Evolutionary conservation across 2,797 vertebrate species (phyloP), one percentile per base, ranked within the genome.

Genomic region (Brotula barbata): DNA sequence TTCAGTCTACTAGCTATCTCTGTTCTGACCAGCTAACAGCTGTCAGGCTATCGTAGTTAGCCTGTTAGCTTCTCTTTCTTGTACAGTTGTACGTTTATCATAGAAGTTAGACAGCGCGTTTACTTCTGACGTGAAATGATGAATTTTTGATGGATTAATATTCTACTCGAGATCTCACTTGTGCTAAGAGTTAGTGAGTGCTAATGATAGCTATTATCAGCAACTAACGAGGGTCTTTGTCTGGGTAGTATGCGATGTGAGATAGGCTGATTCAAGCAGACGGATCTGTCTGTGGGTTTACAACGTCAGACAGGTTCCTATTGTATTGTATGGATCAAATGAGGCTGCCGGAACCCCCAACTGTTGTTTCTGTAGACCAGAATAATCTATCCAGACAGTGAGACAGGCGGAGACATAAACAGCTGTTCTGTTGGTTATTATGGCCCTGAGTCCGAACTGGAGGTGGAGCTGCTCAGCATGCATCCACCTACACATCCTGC

Each of bases 391-490:
- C 31, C 31, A 33, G 31, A 11, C 31, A 33, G 31, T 6, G 31
- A 33, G 31, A 28, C 25, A 28, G 25, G 25, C 25, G 8, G 25
- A 28, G 25, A 28, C 4, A 28, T 54, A 7, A 10, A 8, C 67
- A 51, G 56, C 71, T 48, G 48, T 16, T 37, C 50, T 15, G 0
- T 6, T 47, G 59, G 60, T 22, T 7, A 76, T 5, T 5, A 84
- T 83, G 84, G 82, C 68, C 61, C 56, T 68, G 21, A 56, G 42
- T 8, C 5, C 68, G 7, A 68, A 13, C 68, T 77, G 53, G 73
- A 77, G 9, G 31, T 11, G 11, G 31, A 8, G 8, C 4, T 4
- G 25, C n/a, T n/a, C n/a, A n/a, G n/a, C n/a, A n/a, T n/a, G n/a
- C n/a, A n/a, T n/a, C n/a, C n/a, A n/a, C 25, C 25, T 28, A 8